A percentile compares a stretch with the other conserved stretches of the same genome.
These are phyloP conservation scores for Lymantria dispar DNA, from an alignment of 2,888 invertebrate genomes.

Conservation along the genomic window DNA sequence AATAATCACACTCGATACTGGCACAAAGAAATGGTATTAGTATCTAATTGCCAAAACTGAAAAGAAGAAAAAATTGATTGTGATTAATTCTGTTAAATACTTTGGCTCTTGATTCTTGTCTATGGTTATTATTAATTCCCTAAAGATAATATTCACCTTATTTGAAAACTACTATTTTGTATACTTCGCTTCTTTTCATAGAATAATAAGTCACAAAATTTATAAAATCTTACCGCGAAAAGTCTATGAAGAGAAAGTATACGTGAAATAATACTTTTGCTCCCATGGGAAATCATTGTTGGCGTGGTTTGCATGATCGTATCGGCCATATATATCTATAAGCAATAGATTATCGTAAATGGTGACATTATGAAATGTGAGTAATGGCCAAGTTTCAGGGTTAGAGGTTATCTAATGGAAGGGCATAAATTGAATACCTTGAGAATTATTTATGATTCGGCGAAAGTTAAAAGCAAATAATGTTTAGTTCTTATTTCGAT, in stretches of 20 bases:
- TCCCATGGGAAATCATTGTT: constrained; percentile 57
- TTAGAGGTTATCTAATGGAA: constrained; percentile 14
- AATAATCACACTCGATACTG: too few relatives aligned
- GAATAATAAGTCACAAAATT: background rate
- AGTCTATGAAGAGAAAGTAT: constrained; percentile 18
- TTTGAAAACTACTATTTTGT: background rate
- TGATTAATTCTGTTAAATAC: too few relatives aligned
- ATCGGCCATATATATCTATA: constrained; percentile 55
- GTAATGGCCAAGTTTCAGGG: constrained; percentile 21
- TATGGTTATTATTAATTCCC: too few relatives aligned
- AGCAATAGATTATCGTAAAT: constrained; percentile 29
- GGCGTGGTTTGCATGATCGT: constrained; percentile 50
- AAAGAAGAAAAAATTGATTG: too few relatives aligned
- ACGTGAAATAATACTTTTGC: constrained; percentile 6
- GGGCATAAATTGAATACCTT: background rate
- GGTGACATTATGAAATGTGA: constrained; percentile 18
- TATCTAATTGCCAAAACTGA: too few relatives aligned
- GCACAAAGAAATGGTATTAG: too few relatives aligned
- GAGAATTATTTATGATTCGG: background rate
- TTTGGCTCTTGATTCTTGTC: too few relatives aligned
- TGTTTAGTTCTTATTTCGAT: too few relatives aligned
- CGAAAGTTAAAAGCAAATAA: too few relatives aligned
- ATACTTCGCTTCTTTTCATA: background rate
- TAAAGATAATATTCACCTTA: background rate
- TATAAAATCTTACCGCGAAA: constrained; percentile 15